Evolutionary conservation across 2,797 vertebrate species (phyloP).

Genomic region (Parauchenoglanis punctatus): DNA sequence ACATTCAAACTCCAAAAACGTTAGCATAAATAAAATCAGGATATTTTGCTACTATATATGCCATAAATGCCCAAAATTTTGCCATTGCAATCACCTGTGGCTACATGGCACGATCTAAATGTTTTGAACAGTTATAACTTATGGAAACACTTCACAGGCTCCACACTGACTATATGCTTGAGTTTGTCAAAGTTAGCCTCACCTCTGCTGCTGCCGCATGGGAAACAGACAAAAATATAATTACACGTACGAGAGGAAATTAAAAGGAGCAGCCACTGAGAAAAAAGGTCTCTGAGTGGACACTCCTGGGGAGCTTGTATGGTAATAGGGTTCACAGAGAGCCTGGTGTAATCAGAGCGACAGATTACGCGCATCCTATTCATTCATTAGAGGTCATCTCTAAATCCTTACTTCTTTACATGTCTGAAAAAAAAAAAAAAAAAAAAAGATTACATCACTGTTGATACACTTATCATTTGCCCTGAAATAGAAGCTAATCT

Average conservation of each 20-base stretch:
- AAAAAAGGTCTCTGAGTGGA: slow-evolving; percentile 6
- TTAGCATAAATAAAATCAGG: background rate
- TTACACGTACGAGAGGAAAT: slow-evolving; percentile 51
- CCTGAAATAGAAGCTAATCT: slow-evolving; percentile 13
- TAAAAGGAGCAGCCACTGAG: slow-evolving; percentile 45
- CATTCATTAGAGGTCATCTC: slow-evolving; percentile 22
- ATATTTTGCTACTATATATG: background rate
- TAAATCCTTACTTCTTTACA: slow-evolving; percentile 11
- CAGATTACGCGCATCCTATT: slow-evolving; percentile 5
- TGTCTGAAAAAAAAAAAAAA: background rate
- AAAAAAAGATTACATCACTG: slow-evolving; percentile 16
- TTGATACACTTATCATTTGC: background rate
- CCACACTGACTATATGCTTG: background rate
- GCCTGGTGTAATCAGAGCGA: slow-evolving; percentile 36
- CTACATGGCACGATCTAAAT: background rate
- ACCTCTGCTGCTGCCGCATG: slow-evolving; percentile 47
- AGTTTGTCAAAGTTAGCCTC: slow-evolving; percentile 48
- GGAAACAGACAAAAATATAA: slow-evolving; percentile 51
- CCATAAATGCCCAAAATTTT: background rate
- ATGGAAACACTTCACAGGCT: background rate
- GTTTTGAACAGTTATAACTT: background rate
- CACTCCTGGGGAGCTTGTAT: slow-evolving; percentile 21
- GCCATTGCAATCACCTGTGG: background rate
- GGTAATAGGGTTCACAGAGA: slow-evolving; percentile 46
- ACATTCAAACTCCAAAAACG: background rate